These are phyloP conservation scores for Pseudococcus jackbeardsleyi DNA, from an alignment of 2,888 invertebrate genomes.

Conservation along the genomic window DNA sequence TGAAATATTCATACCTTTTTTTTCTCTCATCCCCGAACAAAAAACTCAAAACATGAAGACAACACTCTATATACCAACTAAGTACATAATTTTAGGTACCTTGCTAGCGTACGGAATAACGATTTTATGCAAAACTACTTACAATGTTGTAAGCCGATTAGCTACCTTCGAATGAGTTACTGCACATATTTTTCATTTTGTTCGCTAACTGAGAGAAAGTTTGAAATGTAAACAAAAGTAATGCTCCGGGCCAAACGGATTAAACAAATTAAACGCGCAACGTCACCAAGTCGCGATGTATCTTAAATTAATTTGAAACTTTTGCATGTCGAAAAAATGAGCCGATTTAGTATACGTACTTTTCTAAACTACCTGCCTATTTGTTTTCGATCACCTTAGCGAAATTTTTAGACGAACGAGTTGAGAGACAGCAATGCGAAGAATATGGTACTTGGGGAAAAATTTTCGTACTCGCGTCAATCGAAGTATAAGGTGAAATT, in stretches of 20 bases:
- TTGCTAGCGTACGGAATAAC: not conserved
- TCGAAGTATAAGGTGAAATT: conserved; percentile 40
- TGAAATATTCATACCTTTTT: not conserved
- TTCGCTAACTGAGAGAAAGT: conserved; percentile 15
- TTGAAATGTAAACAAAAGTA: conserved; percentile 39
- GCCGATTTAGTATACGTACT: not conserved
- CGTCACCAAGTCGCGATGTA: conserved; percentile 30
- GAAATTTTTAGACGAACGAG: not conserved
- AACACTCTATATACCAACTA: not conserved
- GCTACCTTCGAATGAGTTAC: conserved; percentile 37
- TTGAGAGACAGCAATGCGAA: not conserved
- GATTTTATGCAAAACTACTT: conserved; percentile 44
- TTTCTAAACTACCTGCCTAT: not conserved
- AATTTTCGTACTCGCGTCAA: not conserved
- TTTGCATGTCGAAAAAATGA: conserved; percentile 15
- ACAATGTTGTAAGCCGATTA: conserved; percentile 38
- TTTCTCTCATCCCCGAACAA: not conserved
- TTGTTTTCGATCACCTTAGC: not conserved
- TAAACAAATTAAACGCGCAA: conserved; percentile 37
- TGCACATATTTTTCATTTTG: conserved; percentile 33
- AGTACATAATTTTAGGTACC: conserved; percentile 5
- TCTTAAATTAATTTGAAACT: conserved; percentile 21
- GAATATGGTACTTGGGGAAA: not conserved
- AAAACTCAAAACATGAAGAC: not conserved
- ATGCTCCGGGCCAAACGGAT: conserved; percentile 29